phyloP scores from a whole-genome alignment of 2,797 vertebrate genomes.

The Platyrinchus mystaceus region DNA sequence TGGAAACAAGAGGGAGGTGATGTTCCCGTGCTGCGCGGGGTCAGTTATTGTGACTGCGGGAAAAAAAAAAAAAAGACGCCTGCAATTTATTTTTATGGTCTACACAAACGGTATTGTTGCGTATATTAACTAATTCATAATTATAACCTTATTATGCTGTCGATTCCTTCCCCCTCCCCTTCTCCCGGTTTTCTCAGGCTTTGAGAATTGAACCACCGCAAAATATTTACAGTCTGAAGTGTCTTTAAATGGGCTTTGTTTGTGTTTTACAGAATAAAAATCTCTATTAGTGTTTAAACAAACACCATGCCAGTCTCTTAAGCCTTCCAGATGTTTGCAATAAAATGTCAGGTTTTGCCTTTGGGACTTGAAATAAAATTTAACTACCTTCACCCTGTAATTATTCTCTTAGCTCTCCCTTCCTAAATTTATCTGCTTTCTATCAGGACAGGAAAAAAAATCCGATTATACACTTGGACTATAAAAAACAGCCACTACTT shows the following conservation, averaged over 20 bases:
- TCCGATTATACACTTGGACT: constrained; percentile 66
- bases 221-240: constrained; percentile 48
- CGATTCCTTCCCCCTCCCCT: neutral
- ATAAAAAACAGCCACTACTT: constrained; percentile 68
- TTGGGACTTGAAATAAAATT: constrained; percentile 83
- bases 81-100: constrained; percentile 56
- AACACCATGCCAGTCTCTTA: constrained; percentile 74
- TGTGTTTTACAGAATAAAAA: constrained; percentile 70
- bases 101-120: constrained; percentile 39
- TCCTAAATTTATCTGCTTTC: constrained; percentile 82
- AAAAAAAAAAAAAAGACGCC: neutral
- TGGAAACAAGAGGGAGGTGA: constrained; percentile 22
- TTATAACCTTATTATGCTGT: neutral
- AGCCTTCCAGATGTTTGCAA: constrained; percentile 82
- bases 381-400: constrained; percentile 81
- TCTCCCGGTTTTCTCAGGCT: neutral
- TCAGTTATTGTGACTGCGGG: neutral
- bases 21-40: constrained; percentile 1
- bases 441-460: constrained; percentile 68
- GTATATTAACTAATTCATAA: constrained; percentile 38
- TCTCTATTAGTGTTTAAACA: constrained; percentile 73
- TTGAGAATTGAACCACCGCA: constrained; percentile 38
- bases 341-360: constrained; percentile 83
- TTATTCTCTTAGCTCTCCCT: constrained; percentile 82
- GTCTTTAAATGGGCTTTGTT: constrained; percentile 69